phyloP scores from a whole-genome alignment of 1,140 invertebrate genomes.

The Camponotus vicinus region DNA sequence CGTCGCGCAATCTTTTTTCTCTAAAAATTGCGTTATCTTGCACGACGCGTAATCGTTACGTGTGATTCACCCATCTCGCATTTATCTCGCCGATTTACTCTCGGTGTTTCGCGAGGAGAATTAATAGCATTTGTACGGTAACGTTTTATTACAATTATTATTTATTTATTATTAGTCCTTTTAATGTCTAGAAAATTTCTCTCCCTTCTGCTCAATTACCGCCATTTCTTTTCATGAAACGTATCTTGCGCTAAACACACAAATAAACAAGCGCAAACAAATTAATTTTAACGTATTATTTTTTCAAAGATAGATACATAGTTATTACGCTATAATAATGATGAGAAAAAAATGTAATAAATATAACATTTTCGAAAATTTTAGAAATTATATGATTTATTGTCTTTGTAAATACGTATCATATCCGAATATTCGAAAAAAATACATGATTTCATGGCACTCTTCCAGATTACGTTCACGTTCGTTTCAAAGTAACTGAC shows the following conservation, averaged over 20 bases:
- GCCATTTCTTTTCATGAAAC: neutral
- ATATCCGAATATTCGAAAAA: neutral
- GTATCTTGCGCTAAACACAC: neutral
- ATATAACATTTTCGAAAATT: neutral
- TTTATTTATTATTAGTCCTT: conserved; percentile 17
- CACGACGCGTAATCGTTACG: conserved; percentile 47
- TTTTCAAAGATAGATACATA: neutral
- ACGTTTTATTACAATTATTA: conserved; percentile 29
- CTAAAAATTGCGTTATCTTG: conserved; percentile 48
- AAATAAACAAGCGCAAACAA: neutral
- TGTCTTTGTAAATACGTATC: neutral
- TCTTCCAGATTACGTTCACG: conserved; percentile 19
- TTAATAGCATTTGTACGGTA: neutral
- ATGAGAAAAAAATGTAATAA: neutral
- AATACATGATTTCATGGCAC: neutral
- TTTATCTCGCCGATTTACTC: conserved; percentile 54
- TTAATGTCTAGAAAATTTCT: neutral
- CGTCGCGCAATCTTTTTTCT: conserved; percentile 37
- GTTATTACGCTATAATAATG: neutral
- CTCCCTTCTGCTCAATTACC: neutral
- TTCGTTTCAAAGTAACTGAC: conserved; percentile 26
- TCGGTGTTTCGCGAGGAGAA: conserved; percentile 6
- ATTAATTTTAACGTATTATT: neutral
- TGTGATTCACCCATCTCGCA: conserved; percentile 20
- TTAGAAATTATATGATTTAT: neutral